Conservation (phyloP, 1,140 invertebrate species). For the Ostrea denselamellosa region DNA sequence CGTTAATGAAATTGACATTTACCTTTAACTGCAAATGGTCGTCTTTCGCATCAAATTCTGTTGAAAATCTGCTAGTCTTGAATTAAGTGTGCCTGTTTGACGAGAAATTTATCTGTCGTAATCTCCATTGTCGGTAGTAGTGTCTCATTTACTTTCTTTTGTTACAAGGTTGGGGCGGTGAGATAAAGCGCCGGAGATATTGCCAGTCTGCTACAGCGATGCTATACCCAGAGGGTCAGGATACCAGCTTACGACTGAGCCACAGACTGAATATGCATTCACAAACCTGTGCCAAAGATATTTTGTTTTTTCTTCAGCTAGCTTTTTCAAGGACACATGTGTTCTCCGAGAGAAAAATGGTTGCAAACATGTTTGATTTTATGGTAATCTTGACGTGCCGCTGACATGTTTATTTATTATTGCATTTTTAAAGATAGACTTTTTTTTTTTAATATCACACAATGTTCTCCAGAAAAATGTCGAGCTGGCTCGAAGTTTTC, state of each 20-base stretch:
- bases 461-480: background rate
- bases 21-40: background rate
- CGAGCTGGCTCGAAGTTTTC: conserved; percentile 25
- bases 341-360: background rate
- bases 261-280: background rate
- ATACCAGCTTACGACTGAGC: background rate
- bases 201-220: background rate
- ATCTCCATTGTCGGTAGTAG: background rate
- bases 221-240: background rate
- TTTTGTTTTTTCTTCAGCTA: background rate
- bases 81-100: background rate
- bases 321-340: background rate
- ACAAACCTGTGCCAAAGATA: background rate
- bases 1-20: conserved; percentile 11
- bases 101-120: background rate
- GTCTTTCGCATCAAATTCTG: background rate
- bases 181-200: background rate
- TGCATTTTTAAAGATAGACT: background rate
- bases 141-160: background rate
- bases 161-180: background rate
- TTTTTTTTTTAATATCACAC: background rate
- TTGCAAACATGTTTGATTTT: background rate
- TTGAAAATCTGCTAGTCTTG: background rate
- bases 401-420: background rate
- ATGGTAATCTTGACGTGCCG: background rate